Base-by-base conservation (phyloP, 2,888 invertebrate species). In the Alloscopus bannaensis region DNA sequence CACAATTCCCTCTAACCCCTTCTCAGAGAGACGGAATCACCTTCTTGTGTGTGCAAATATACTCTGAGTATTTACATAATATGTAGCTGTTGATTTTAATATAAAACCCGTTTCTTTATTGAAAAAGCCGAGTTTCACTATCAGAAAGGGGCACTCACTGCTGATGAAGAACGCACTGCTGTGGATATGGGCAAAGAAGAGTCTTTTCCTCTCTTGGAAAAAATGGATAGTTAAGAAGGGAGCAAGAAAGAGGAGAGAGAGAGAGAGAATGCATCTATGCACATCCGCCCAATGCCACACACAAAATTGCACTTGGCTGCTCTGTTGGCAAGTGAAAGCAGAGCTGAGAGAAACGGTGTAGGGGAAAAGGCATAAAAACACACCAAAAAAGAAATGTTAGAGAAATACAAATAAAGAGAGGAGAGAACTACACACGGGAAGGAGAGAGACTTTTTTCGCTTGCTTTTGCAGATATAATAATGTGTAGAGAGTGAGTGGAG, bases 291-390 rank as follows among this genome's bases (percentile, higher is more conserved):
- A 59, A 70, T 29, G 13, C 45, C 42, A 20, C 28, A 62, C 71
- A 72, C 52, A 57, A 45, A 31, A 18, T 31, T 62, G 24, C 40
- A 28, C 20, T 18, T n/a, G 45, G 24, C 64, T 36, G 26, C 45
- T 60, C 29, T 72, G 64, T 75, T 66, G 75, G 66, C 65, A 75
- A 75, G 75, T 75, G 75, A 75, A 75, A 75, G 75, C 66, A 50
- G n/a, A n/a, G n/a, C n/a, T n/a, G n/a, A n/a, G n/a, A n/a, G n/a
- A n/a, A 29, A 36, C 47, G 29, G 45, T 28, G 55, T 36, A 18
- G 57, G 59, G 59, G 66, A 59, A 75, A 75, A 59, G 75, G 65
- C 29, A 64, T 45, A 57, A n/a, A n/a, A n/a, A n/a, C n/a, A n/a
- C n/a, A 29, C 55, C 28, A 36, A 40, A 57, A 60, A 60, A 60